phyloP scores from a whole-genome alignment of 2,888 invertebrate species.

The Ecliptopera silaceata region DNA sequence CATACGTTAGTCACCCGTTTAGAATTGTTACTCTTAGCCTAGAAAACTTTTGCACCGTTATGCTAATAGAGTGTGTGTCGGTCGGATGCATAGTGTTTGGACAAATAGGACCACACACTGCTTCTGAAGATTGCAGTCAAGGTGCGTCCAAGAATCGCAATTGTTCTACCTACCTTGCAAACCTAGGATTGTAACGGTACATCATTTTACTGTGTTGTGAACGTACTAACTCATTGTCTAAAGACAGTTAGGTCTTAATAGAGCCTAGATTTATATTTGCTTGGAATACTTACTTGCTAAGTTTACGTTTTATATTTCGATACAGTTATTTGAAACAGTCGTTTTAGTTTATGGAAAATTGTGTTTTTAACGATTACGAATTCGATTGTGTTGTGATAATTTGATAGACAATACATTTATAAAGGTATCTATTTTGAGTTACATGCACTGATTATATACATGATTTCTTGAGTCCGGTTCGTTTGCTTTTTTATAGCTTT shows the following conservation, averaged over 20 bases:
- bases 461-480: too few relatives aligned
- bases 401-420: too few relatives aligned
- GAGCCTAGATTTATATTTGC: slow-evolving; percentile 19
- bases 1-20: neutral
- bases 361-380: too few relatives aligned
- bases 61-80: slow-evolving; percentile 38
- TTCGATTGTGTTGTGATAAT: too few relatives aligned
- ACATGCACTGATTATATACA: too few relatives aligned
- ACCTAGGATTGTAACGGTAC: slow-evolving; percentile 30
- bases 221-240: slow-evolving; percentile 23
- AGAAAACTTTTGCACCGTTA: slow-evolving; percentile 39
- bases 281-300: neutral
- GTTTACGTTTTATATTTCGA: neutral
- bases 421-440: too few relatives aligned
- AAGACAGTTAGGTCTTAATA: slow-evolving; percentile 30
- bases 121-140: slow-evolving; percentile 15
- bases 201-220: slow-evolving; percentile 24
- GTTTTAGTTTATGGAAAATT: too few relatives aligned
- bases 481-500: too few relatives aligned
- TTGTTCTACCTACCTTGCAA: slow-evolving; percentile 1
- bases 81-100: slow-evolving; percentile 41
- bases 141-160: slow-evolving; percentile 43
- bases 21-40: slow-evolving; percentile 16
- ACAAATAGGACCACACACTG: slow-evolving; percentile 54
- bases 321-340: neutral